Conservation (phyloP, 2,888 invertebrate species). For the Nomada fucata region DNA sequence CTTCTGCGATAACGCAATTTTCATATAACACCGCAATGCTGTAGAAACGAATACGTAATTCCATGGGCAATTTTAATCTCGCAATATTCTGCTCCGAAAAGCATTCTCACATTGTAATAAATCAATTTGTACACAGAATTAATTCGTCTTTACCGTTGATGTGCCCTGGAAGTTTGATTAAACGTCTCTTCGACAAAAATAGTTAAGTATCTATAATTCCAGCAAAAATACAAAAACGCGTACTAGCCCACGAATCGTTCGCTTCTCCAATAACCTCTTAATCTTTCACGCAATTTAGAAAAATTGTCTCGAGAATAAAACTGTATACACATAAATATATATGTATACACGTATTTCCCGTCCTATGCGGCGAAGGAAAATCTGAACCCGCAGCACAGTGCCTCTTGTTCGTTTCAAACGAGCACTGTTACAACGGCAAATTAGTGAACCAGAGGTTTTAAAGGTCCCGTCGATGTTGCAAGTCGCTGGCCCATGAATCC, state of each 20-base stretch:
- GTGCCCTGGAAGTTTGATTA: too few species aligned
- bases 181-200: background rate
- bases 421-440: slow-evolving; percentile 32
- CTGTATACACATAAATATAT: too few species aligned
- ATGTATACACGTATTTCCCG: too few species aligned
- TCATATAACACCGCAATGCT: too few species aligned
- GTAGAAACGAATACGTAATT: too few species aligned
- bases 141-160: too few species aligned
- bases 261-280: too few species aligned
- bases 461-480: slow-evolving; percentile 73
- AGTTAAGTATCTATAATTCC: background rate
- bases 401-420: background rate
- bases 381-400: background rate
- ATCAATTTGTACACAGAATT: too few species aligned
- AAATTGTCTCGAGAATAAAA: background rate
- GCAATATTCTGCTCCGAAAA: too few species aligned
- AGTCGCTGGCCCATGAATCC: slow-evolving; percentile 81
- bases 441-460: slow-evolving; percentile 53
- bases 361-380: background rate
- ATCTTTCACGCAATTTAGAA: background rate
- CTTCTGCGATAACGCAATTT: background rate
- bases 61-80: too few species aligned
- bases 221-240: background rate
- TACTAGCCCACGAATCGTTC: background rate
- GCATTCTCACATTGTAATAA: too few species aligned